Percentiles rank a stretch among this genome's conserved stretches.
phyloP scores from a whole-genome alignment of 2,113 vertebrate genomes.

The Centropus bengalensis region DNA sequence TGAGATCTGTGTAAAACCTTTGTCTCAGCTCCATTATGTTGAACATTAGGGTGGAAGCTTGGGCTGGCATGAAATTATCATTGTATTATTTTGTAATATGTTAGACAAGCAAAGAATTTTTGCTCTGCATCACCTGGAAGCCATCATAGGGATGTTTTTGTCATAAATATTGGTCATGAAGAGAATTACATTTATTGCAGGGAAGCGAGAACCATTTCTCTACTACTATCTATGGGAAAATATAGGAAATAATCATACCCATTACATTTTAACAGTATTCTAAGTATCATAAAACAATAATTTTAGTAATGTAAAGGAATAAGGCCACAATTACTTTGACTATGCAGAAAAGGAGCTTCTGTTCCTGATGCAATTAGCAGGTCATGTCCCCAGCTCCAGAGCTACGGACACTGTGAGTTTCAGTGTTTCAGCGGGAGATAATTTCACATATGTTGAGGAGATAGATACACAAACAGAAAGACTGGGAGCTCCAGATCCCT shows the following conservation, averaged over 20 bases:
- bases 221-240: background rate
- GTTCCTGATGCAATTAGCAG: background rate
- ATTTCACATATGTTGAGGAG: background rate
- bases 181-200: background rate
- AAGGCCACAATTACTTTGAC: background rate
- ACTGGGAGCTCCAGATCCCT: background rate
- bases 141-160: background rate
- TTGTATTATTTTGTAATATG: background rate
- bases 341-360: background rate
- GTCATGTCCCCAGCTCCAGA: background rate
- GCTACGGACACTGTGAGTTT: accelerated
- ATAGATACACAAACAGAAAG: background rate
- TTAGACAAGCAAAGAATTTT: background rate
- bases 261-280: background rate
- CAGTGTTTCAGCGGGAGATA: background rate
- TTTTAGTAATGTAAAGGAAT: background rate
- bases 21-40: background rate
- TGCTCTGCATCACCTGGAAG: background rate
- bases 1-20: background rate
- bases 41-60: background rate
- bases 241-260: background rate
- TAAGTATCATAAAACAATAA: background rate
- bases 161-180: background rate
- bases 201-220: background rate
- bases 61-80: background rate